phyloP scores from a whole-genome alignment of 2,113 vertebrate species.

The Bostrychus sinensis region DNA sequence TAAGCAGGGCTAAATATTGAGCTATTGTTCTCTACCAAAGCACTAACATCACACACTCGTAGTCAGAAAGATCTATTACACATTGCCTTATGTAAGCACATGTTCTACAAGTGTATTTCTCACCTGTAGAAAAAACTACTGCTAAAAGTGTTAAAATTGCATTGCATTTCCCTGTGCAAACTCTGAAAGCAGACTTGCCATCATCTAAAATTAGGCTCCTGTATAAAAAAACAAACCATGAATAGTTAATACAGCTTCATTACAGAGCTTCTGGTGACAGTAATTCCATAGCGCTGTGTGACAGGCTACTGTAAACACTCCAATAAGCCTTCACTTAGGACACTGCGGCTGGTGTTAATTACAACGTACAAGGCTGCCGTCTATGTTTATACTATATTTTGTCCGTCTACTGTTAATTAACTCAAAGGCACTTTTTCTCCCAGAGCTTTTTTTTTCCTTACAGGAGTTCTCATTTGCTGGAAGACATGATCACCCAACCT shows the following conservation, averaged over 20 bases:
- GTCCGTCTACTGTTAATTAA: constrained; percentile 16
- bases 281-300: constrained; percentile 10
- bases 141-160: not conserved
- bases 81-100: too few species aligned
- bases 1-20: too few species aligned
- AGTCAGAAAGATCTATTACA: too few species aligned
- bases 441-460: not conserved
- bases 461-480: constrained; percentile 18
- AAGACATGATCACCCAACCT: constrained; percentile 9
- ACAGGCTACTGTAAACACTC: constrained; percentile 3
- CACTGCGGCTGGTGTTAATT: constrained; percentile 31
- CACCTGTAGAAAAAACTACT: not conserved
- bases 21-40: too few species aligned
- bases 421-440: not conserved
- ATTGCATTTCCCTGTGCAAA: too few species aligned
- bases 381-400: constrained; percentile 7
- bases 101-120: not conserved
- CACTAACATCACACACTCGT: too few species aligned
- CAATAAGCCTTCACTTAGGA: not conserved
- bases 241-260: constrained; percentile 6
- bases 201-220: constrained; percentile 6
- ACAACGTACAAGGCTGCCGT: not conserved
- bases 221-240: not conserved
- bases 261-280: not conserved
- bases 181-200: not conserved